Conservation (phyloP, 2,113 vertebrate species). For the Tympanuchus pallidicinctus region DNA sequence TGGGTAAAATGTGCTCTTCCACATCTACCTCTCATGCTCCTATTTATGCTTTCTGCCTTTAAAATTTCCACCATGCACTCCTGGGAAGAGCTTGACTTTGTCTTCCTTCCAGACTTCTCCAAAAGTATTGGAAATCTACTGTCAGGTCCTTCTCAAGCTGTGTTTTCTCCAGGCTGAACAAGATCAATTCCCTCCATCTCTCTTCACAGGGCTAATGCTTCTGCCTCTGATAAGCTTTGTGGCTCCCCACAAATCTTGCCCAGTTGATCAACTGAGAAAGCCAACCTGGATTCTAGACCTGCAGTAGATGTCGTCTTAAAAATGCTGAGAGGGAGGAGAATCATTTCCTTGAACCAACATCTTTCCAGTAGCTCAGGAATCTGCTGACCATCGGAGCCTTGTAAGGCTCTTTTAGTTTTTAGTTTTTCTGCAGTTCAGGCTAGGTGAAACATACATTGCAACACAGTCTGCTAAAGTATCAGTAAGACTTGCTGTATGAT, state of each 20-base stretch:
- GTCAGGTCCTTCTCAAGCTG: neutral
- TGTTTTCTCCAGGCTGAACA: neutral
- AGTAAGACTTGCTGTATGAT: neutral
- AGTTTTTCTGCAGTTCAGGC: neutral
- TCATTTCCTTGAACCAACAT: neutral
- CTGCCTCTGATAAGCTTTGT: neutral
- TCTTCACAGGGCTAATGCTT: neutral
- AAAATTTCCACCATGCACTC: neutral
- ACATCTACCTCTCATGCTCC: neutral
- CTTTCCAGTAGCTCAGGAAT: neutral
- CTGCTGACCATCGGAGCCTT: neutral
- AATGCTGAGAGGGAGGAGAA: neutral
- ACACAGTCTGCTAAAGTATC: neutral
- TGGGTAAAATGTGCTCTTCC: fast-evolving
- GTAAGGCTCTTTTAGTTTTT: neutral
- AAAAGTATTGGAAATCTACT: neutral
- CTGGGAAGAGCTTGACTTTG: neutral
- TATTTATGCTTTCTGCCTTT: neutral
- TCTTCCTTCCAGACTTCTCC: neutral
- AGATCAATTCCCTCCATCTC: neutral
- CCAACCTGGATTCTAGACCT: neutral
- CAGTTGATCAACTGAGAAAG: neutral
- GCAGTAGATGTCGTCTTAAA: neutral
- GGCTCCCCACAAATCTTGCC: neutral
- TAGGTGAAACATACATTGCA: neutral